Evolutionary conservation across 2,797 vertebrate species (phyloP), one percentile per base, ranked within the genome.

Genomic region (Oophaga sylvatica): DNA sequence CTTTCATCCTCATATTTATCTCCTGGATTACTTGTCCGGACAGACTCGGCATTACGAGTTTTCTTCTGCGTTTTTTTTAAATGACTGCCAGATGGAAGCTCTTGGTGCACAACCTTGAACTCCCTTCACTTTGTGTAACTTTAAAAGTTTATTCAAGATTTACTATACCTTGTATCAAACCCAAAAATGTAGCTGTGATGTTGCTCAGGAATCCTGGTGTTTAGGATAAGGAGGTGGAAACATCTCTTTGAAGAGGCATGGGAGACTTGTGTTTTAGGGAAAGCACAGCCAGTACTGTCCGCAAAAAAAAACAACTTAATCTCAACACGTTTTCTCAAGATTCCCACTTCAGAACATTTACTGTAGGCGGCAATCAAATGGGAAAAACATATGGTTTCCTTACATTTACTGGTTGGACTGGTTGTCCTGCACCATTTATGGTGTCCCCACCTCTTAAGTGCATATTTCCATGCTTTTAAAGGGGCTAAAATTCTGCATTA

Each of bases 111-210:
- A 80, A 59, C 84, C 84, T 86, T 80, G 77, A 86, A 86, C 77
- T 86, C 26, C 19, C 81, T 71, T 86, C 53, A 48, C 84, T 86
- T 57, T 65, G 35, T 81, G 78, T 75, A 70, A 81, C 68, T 53
- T 75, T 87, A 87, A 26, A 26, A 29, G 68, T 87, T 48, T 81
- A 87, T 79, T 79, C 85, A 81, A 87, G 56, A 81, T 76, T 41
- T 81, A 87, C 41, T 75, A 75, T 87, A 87, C 79, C 85, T 87
- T 87, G 85, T 87, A 81, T 81, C 68, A 45, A 87, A 70, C 85
- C 79, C 57, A 81, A 75, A 81, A 87, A 81, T 86, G 65, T 60
- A 65, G 29, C 63, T 87, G 59, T 75, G 59, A 80, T 80, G 60
- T 80, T 70, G 12, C 76, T 86, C 60, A 57, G 63, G 57, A 71